Evolutionary conservation across 2,888 invertebrate genomes (phyloP).

Genomic region (Saturnia pavonia): DNA sequence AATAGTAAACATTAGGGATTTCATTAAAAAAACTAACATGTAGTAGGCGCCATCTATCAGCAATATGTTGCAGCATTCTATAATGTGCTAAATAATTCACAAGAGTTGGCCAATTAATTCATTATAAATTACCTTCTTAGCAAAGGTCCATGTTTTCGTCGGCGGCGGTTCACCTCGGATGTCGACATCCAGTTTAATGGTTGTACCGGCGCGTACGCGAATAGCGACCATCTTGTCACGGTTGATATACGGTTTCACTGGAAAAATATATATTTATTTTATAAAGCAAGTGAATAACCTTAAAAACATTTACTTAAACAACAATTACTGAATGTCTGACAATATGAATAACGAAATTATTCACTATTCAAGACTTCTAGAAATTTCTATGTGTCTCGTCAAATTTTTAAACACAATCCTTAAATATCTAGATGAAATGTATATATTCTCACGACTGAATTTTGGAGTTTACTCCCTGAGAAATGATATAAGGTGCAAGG

Average conservation of each 20-base stretch:
- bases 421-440: too few relatives aligned
- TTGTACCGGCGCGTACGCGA: constrained; percentile 94
- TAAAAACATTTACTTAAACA: not conserved
- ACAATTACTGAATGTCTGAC: too few relatives aligned
- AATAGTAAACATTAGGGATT: too few relatives aligned
- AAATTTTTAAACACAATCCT: too few relatives aligned
- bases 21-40: too few relatives aligned
- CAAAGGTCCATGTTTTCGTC: constrained; percentile 90
- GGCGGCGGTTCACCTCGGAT: constrained; percentile 98
- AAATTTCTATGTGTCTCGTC: not conserved
- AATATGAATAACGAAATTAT: not conserved
- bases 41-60: too few relatives aligned
- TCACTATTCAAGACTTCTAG: not conserved
- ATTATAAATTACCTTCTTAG: constrained; percentile 76
- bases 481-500: too few relatives aligned
- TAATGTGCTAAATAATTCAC: too few relatives aligned
- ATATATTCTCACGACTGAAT: too few relatives aligned
- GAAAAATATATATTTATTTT: not conserved
- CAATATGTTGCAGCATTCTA: too few relatives aligned
- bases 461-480: too few relatives aligned
- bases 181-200: constrained; percentile 95
- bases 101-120: too few relatives aligned
- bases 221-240: constrained; percentile 94
- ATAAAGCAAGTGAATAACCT: not conserved
- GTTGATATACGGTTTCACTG: constrained; percentile 97